phyloP scores from a whole-genome alignment of 2,888 invertebrate species.

The Rhopalosiphum nymphaeae region DNA sequence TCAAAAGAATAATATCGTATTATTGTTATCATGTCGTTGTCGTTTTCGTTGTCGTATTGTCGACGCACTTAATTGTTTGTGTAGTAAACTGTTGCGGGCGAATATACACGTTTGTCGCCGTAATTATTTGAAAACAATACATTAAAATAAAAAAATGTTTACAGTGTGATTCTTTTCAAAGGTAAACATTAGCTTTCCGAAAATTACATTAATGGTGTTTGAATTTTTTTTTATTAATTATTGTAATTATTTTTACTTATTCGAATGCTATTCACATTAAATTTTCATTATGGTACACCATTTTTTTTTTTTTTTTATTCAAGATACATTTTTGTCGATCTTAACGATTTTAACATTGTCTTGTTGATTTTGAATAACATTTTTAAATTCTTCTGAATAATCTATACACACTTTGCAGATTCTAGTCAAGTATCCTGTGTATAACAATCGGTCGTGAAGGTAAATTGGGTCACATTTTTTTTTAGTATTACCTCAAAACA shows the following conservation, averaged over 20 bases:
- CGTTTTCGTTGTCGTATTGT: neutral
- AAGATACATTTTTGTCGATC: too few species aligned
- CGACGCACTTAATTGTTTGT: neutral
- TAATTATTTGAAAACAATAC: neutral
- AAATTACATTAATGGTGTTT: too few species aligned
- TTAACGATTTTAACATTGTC: too few species aligned
- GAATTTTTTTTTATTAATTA: too few species aligned
- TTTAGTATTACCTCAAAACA: neutral
- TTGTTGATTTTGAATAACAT: too few species aligned
- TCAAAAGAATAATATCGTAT: neutral
- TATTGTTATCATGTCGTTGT: neutral
- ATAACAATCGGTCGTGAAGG: neutral
- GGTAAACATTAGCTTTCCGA: neutral
- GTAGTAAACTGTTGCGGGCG: neutral
- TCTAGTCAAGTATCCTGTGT: neutral
- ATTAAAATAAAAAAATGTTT: neutral
- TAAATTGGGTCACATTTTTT: neutral
- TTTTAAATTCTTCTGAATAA: neutral
- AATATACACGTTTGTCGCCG: neutral
- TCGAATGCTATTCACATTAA: too few species aligned
- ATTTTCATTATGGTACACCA: too few species aligned
- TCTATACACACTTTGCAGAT: neutral
- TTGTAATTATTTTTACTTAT: too few species aligned
- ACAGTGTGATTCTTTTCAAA: neutral
- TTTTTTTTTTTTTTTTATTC: too few species aligned